phyloP scores from a whole-genome alignment of 2,888 invertebrate genomes.

The Abscondita cerata region DNA sequence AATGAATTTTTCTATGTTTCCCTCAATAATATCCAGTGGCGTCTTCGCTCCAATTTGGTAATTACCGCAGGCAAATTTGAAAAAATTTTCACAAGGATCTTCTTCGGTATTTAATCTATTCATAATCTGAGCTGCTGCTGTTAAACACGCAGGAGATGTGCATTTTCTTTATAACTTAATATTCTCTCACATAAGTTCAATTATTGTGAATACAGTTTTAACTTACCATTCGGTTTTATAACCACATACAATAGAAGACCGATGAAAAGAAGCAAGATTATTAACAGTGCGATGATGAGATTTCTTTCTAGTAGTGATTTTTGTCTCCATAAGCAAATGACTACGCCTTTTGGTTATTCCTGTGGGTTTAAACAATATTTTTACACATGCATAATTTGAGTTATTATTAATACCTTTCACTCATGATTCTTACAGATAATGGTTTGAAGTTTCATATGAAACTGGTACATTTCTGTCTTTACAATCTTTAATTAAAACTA shows the following conservation, averaged over 20 bases:
- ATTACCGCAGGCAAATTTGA: constrained; percentile 76
- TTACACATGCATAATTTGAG: not conserved
- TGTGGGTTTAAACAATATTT: not conserved
- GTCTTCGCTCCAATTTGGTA: constrained; percentile 74
- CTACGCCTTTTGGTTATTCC: not conserved
- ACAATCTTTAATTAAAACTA: not conserved
- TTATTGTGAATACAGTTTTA: not conserved
- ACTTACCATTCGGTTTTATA: constrained; percentile 18
- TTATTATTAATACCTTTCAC: constrained; percentile 3
- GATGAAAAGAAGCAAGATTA: not conserved
- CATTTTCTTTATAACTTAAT: constrained; percentile 17
- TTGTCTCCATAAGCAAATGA: constrained; percentile 12
- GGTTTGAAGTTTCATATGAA: too few species aligned
- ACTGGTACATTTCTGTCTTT: too few species aligned
- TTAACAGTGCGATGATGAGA: constrained; percentile 5
- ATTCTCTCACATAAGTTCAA: not conserved
- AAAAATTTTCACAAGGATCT: constrained; percentile 81
- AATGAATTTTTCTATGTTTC: constrained; percentile 10
- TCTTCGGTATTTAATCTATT: constrained; percentile 69
- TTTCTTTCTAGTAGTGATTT: constrained; percentile 18
- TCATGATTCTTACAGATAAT: not conserved
- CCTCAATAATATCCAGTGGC: constrained; percentile 69
- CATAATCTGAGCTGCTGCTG: constrained; percentile 74
- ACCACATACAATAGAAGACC: constrained; percentile 13
- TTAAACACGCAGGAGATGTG: constrained; percentile 63